Evolutionary conservation across 2,113 vertebrate species (phyloP).

Genomic region (Pterocles burchelli): DNA sequence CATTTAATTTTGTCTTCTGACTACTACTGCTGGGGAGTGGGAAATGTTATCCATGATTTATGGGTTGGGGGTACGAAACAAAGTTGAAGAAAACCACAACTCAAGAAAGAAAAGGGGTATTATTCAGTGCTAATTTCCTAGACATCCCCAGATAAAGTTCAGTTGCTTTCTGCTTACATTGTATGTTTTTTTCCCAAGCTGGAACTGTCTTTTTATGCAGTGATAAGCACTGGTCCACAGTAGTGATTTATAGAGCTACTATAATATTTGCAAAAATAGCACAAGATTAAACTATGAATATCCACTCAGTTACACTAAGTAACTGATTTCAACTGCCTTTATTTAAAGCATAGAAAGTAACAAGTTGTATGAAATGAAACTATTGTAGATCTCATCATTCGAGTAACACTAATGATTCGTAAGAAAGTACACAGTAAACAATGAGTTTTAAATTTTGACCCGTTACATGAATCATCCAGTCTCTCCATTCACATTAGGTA

Average conservation of each 20-base stretch:
- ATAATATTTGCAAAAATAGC: not conserved
- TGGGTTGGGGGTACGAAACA: not conserved
- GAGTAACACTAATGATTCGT: not conserved
- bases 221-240: not conserved
- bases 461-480: not conserved
- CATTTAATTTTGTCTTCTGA: not conserved
- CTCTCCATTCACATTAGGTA: not conserved
- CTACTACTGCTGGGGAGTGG: not conserved
- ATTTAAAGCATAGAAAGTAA: not conserved
- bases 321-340: not conserved
- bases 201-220: not conserved
- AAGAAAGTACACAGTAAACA: not conserved
- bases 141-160: not conserved
- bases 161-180: not conserved
- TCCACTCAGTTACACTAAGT: not conserved
- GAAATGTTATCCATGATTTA: not conserved
- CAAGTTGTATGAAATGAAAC: not conserved
- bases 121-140: not conserved
- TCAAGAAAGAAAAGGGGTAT: not conserved
- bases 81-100: not conserved
- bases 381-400: not conserved
- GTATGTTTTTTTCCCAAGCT: not conserved
- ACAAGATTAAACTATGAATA: not conserved
- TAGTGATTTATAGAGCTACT: not conserved
- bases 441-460: not conserved